Evolutionary conservation across 2,888 invertebrate species (phyloP), one percentile per base, ranked within the genome.

Genomic region (Rhodophaea formosa): DNA sequence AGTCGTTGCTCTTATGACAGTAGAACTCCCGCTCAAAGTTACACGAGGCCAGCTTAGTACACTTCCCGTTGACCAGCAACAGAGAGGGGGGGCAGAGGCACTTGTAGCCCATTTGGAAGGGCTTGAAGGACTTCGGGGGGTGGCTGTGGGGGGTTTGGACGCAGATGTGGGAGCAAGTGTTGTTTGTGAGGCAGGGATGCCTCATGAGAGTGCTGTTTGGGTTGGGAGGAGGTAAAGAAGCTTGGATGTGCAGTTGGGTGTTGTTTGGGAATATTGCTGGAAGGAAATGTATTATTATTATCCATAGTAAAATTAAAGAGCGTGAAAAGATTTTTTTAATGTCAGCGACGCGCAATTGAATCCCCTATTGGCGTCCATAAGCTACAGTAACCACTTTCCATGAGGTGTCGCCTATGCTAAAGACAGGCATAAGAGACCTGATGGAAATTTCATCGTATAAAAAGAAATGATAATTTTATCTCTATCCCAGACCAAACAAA

Each of bases 131-230:
- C 16, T 56, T 54, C 44, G 59, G 59, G 17, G 66, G 66, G 12
- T 57, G 60, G 5, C 49, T 52, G 45, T 75, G 77, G 44, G 79
- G 56, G 3, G 64, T 75, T 58, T 94, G 92, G 1, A 96, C 92
- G 72, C 97, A 97, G 8, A 96, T 81, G 75, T 96, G 95, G 2
- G 95, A 94, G 71, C 97, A 97, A 0, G 93, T 93, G 43, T 94
- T 94, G 61, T 94, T 93, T 32, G 85, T 84, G 30, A 88, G 87
- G 69, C 96, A 96, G 0, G 92, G 90, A 79, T 95, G 95, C 46
- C 64, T 72, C 5, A 68, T 56, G 1, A 81, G 61, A 0, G 79
- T 72, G 55, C 74, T 68, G 52, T 63, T 66, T 0, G 64, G 42
- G 7, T 72, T 71, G 0, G 73, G 75, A 0, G 63, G 63, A 1